A percentile compares a stretch with the other conserved stretches of the same genome.
Evolutionary conservation across 2,113 vertebrate species (phyloP).

Genomic region (Pagrus major): DNA sequence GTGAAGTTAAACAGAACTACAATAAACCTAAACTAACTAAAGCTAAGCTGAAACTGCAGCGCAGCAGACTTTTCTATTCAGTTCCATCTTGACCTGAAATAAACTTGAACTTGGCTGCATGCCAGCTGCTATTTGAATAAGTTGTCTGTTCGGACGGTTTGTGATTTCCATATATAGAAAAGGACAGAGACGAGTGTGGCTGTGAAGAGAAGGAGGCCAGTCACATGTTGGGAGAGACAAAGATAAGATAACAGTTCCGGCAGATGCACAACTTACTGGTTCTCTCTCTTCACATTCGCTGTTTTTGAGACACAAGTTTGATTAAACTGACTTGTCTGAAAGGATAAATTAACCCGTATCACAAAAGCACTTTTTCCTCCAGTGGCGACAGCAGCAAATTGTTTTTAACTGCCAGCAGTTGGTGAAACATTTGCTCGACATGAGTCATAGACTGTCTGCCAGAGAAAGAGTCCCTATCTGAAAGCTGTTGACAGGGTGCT

Average conservation of each 20-base stretch:
- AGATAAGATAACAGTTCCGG: neutral
- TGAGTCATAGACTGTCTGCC: neutral
- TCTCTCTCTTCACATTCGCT: neutral
- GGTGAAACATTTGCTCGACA: too few species aligned
- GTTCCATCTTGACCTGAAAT: neutral
- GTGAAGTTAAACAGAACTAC: neutral
- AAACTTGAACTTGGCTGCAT: neutral
- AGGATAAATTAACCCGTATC: neutral
- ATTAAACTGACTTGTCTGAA: neutral
- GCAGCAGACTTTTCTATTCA: neutral
- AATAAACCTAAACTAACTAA: neutral
- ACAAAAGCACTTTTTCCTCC: neutral
- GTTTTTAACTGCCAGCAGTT: neutral
- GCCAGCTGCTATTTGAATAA: conserved; percentile 8
- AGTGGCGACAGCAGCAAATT: too few species aligned
- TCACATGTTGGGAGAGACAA: neutral
- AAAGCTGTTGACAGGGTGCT: neutral
- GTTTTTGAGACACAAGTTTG: neutral
- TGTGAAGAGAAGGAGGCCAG: neutral
- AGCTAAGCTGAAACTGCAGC: neutral
- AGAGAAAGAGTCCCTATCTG: neutral
- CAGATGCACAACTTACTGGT: too few species aligned
- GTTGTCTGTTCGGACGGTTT: neutral
- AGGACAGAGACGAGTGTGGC: neutral
- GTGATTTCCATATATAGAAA: neutral